Evolutionary conservation across 2,888 invertebrate genomes (phyloP).

Genomic region (Xanthorhoe spadicearia): DNA sequence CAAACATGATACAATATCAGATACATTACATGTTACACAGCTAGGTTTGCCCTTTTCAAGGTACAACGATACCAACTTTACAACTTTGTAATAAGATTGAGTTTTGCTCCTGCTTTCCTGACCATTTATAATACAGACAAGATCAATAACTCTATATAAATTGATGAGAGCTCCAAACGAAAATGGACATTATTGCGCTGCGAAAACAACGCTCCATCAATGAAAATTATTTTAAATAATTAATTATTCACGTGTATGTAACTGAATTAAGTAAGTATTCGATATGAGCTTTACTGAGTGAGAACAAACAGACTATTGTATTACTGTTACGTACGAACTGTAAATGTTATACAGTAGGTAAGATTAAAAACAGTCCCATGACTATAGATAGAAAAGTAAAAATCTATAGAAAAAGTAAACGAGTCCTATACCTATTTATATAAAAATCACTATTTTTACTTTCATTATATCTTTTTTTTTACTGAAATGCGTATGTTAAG

Average conservation of each 20-base stretch:
- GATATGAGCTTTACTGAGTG: background rate
- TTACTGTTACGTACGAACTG: background rate
- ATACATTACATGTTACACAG: too few species aligned
- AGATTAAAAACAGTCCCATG: background rate
- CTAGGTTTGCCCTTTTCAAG: too few species aligned
- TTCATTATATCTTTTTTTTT: too few species aligned
- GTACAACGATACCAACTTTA: too few species aligned
- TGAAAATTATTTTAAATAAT: background rate
- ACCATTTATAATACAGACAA: background rate
- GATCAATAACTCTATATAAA: background rate
- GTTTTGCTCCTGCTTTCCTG: too few species aligned
- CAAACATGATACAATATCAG: too few species aligned
- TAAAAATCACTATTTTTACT: too few species aligned
- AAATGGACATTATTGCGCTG: background rate
- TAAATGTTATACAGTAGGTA: background rate
- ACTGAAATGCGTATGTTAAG: too few species aligned
- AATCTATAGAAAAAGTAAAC: too few species aligned
- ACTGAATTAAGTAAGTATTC: slow-evolving; percentile 1
- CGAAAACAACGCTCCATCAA: background rate
- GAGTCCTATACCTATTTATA: too few species aligned
- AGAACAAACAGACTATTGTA: background rate
- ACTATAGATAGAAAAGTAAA: too few species aligned
- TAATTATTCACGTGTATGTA: background rate
- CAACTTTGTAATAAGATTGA: too few species aligned
- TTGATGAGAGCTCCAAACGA: background rate